Conservation (phyloP, 2,888 invertebrate genomes). For the Agrilus biguttatus region DNA sequence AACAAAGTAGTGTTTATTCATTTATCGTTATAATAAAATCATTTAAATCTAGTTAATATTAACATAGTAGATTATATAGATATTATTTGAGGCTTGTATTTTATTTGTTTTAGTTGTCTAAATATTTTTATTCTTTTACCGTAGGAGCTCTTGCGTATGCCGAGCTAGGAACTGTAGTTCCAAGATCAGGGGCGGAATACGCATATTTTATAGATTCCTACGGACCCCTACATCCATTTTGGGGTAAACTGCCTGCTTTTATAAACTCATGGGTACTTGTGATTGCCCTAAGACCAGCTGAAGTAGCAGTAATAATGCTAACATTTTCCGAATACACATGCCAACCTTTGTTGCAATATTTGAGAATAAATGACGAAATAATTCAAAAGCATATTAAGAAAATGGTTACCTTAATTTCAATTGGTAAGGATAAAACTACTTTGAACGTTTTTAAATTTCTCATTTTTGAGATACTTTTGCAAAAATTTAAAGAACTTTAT, state of each 20-base stretch:
- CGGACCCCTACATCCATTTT: constrained; percentile 48
- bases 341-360: constrained; percentile 43
- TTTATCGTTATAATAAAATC: too few species aligned
- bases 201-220: constrained; percentile 65
- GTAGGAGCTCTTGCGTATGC: constrained; percentile 66
- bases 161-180: constrained; percentile 65
- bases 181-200: constrained; percentile 70
- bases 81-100: too few species aligned
- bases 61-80: too few species aligned
- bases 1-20: too few species aligned
- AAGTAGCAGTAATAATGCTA: constrained; percentile 61
- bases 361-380: constrained; percentile 24
- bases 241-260: constrained; percentile 61
- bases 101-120: not conserved
- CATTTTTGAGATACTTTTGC: too few species aligned
- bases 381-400: constrained; percentile 41
- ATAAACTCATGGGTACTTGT: constrained; percentile 67
- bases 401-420: constrained; percentile 44
- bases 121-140: constrained; percentile 15
- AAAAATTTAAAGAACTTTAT: not conserved
- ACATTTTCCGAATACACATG: constrained; percentile 65
- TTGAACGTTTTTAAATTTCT: not conserved
- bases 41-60: too few species aligned
- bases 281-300: constrained; percentile 58
- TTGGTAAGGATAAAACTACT: constrained; percentile 36